Evolutionary conservation across 1,140 invertebrate species (phyloP).

Genomic region (Kradibia gibbosae): DNA sequence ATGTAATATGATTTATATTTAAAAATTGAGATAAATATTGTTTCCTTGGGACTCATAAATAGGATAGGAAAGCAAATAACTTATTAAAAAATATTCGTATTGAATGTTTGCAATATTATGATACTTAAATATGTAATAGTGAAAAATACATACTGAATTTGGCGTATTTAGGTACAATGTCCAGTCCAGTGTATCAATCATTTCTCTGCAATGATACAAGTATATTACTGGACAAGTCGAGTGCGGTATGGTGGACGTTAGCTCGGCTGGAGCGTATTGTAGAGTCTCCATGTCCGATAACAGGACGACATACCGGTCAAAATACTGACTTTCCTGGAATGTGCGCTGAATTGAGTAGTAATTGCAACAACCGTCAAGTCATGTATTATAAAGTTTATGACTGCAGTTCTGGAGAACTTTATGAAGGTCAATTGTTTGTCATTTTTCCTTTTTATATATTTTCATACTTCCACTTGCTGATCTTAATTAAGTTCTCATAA

Average conservation of each 20-base stretch:
- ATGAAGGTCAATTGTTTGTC: constrained; percentile 73
- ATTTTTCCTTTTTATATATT: constrained; percentile 32
- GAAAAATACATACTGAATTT: constrained; percentile 16
- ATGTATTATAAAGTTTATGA: constrained; percentile 83
- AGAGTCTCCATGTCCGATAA: constrained; percentile 79
- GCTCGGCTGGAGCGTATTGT: constrained; percentile 72
- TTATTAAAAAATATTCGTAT: too few species aligned
- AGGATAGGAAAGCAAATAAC: too few species aligned
- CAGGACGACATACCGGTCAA: constrained; percentile 79
- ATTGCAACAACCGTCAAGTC: constrained; percentile 79
- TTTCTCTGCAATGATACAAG: constrained; percentile 68
- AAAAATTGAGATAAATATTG: too few species aligned
- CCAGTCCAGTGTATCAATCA: constrained; percentile 61
- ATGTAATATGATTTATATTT: too few species aligned
- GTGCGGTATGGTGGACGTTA: constrained; percentile 76
- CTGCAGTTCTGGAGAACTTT: constrained; percentile 77
- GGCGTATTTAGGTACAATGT: constrained; percentile 57
- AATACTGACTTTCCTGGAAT: constrained; percentile 79
- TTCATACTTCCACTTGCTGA: too few species aligned
- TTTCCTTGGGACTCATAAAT: too few species aligned
- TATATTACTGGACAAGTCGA: constrained; percentile 57
- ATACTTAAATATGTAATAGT: too few species aligned
- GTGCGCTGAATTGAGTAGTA: constrained; percentile 82
- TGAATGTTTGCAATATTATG: too few species aligned
- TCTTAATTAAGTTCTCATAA: not conserved